These are phyloP conservation scores for Penelope pileata DNA, from an alignment of 2,113 vertebrate species.

Conservation along the genomic window DNA sequence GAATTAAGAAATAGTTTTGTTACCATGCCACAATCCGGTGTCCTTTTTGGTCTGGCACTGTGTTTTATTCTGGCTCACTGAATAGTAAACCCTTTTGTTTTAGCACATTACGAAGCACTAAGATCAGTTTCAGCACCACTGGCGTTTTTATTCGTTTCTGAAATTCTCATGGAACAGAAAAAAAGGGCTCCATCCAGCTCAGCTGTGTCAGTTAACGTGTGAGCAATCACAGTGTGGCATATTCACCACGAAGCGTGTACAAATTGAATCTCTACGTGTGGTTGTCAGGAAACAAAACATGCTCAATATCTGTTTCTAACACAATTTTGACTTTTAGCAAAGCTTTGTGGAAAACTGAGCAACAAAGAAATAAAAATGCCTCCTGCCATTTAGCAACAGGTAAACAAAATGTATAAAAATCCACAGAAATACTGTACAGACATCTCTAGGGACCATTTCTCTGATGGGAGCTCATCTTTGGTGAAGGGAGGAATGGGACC, in stretches of 20 bases:
- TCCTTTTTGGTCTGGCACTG: neutral
- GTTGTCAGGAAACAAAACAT: constrained; percentile 65
- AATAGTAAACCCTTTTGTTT: neutral
- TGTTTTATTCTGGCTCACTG: neutral
- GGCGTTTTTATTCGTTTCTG: neutral
- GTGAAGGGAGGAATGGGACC: neutral
- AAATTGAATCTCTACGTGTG: constrained; percentile 62
- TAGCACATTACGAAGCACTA: neutral
- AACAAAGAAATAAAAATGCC: constrained; percentile 6
- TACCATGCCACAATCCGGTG: neutral
- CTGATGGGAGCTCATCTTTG: neutral
- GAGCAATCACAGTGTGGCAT: constrained; percentile 52
- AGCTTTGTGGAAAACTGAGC: constrained; percentile 11
- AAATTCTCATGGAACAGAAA: neutral
- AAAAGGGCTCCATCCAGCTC: neutral
- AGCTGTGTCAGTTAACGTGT: constrained; percentile 42
- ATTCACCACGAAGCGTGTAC: neutral
- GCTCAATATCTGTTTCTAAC: constrained; percentile 36
- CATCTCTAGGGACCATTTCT: neutral
- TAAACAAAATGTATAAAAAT: constrained; percentile 19
- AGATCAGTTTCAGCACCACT: neutral
- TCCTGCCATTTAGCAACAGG: constrained; percentile 6
- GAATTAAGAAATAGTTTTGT: neutral
- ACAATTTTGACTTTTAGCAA: constrained; percentile 26
- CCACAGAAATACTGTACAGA: neutral